Base-by-base conservation (phyloP, 2,113 vertebrate genomes). In the Oenanthe oenanthe region DNA sequence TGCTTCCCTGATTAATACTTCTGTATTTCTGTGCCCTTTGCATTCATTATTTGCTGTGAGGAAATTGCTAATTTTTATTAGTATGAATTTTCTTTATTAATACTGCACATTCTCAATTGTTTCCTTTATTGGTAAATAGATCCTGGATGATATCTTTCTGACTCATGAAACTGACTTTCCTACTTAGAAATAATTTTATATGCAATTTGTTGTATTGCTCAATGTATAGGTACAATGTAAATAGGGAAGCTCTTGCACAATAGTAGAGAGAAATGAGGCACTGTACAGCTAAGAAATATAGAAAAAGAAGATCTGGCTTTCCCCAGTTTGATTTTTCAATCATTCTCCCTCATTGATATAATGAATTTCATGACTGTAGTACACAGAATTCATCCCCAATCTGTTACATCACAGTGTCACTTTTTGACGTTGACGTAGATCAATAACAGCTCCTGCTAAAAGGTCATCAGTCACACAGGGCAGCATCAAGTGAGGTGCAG, bases 61-160 rank as follows among this genome's bases (percentile, higher is more conserved):
- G 92, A 92, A 96, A 96, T 92, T 31, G 76, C 47, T 86, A 11
- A 34, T 81, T 95, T 85, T 84, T 89, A 91, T 88, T 95, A 66
- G 60, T 58, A 67, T 51, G 71, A 26, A 81, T 92, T 86, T 86
- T 92, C 54, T 68, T 86, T 95, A 84, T 92, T 93, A 95, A 76
- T 86, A 60, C 73, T 62, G 47, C 47, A 54, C 47, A 71, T 77
- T 91, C 50, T 77, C 65, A 89, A 26, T 87, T 58, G 85, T 87
- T 93, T 94, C 77, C 68, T 91, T 94, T 47, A 58, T 62, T 91
- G 83, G 24, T 86, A 91, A 85, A 80, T 38, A 80, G 68, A 80
- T 80, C 47, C 54, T 80, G 63, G 56, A 66, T 50, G 47, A 13
- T 60, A 66, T 7, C 21, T 72, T 89, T 92, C 60, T 38, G 28